phyloP scores from a whole-genome alignment of 2,888 invertebrate species.

The Drosophila longiperda region DNA sequence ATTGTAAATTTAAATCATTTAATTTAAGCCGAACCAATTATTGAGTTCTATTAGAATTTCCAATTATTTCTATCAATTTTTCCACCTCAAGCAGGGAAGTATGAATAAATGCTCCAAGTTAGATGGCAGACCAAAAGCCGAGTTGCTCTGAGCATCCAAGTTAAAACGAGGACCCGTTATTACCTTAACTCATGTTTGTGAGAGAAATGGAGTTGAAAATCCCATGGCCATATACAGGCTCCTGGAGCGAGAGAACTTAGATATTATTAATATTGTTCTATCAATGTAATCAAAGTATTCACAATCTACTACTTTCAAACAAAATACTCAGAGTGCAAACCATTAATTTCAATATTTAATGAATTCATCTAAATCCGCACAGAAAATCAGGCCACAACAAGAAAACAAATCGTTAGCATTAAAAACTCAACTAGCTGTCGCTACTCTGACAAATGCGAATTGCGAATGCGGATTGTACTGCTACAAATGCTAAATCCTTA shows the following conservation, averaged over 20 bases:
- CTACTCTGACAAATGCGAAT: slow-evolving; percentile 9
- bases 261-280: neutral
- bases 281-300: neutral
- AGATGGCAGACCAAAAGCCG: too few species aligned
- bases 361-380: slow-evolving; percentile 42
- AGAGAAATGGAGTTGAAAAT: neutral
- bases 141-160: neutral
- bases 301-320: neutral
- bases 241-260: neutral
- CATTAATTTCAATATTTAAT: slow-evolving; percentile 66
- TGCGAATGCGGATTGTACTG: slow-evolving; percentile 20
- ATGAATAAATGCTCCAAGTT: neutral
- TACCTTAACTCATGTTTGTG: neutral
- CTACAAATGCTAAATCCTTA: slow-evolving; percentile 44
- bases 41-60: neutral
- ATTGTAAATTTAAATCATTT: neutral
- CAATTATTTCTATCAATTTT: neutral
- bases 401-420: slow-evolving; percentile 64
- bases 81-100: neutral
- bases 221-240: too few species aligned
- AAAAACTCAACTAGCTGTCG: slow-evolving; percentile 43
- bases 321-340: slow-evolving; percentile 7
- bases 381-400: slow-evolving; percentile 53
- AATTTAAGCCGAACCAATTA: neutral
- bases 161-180: neutral